These are phyloP conservation scores for Dexiosoma caninum DNA, from an alignment of 2,888 invertebrate genomes.

Conservation along the genomic window DNA sequence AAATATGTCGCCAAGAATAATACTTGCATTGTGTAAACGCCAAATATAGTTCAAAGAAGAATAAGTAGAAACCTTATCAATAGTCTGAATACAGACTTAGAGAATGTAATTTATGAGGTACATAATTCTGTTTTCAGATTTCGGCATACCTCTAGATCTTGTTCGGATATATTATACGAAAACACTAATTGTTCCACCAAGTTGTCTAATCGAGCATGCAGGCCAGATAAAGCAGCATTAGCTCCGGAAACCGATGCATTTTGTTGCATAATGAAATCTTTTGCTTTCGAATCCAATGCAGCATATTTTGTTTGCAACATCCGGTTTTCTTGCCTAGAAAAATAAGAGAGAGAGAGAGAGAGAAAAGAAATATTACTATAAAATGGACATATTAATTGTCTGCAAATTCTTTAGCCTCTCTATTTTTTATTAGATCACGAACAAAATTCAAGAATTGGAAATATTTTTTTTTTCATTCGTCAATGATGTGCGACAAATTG, in stretches of 20 bases:
- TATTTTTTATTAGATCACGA: too few species aligned
- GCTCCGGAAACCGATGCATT: slow-evolving; percentile 85
- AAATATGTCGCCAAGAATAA: too few species aligned
- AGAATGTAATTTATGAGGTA: too few species aligned
- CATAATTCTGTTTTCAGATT: not conserved
- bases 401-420: too few species aligned
- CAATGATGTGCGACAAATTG: too few species aligned
- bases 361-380: not conserved
- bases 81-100: too few species aligned
- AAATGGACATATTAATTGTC: too few species aligned
- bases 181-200: slow-evolving; percentile 85
- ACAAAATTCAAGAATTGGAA: too few species aligned
- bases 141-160: slow-evolving; percentile 83
- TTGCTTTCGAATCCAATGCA: slow-evolving; percentile 81
- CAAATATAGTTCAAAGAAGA: too few species aligned
- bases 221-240: slow-evolving; percentile 83
- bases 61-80: too few species aligned
- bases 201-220: slow-evolving; percentile 84
- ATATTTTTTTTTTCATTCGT: too few species aligned
- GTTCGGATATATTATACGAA: slow-evolving; percentile 86
- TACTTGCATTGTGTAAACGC: too few species aligned
- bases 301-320: slow-evolving; percentile 83
- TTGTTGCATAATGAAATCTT: slow-evolving; percentile 83
- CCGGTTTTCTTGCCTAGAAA: slow-evolving; percentile 82
- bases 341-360: not conserved